phyloP scores from a whole-genome alignment of 1,140 invertebrate genomes.

The Ridgeia piscesae region DNA sequence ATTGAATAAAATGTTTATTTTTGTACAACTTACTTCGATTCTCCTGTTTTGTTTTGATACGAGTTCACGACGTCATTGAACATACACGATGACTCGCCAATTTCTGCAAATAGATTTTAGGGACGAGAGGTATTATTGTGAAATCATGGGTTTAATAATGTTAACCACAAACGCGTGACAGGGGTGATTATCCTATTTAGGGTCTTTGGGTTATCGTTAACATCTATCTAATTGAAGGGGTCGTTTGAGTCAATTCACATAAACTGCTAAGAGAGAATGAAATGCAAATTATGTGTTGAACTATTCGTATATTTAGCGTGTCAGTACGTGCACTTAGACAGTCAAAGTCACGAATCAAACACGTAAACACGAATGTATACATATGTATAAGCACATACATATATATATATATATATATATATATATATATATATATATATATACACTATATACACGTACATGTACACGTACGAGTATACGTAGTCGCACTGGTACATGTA shows the following conservation, averaged over 20 bases:
- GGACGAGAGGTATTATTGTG: not conserved
- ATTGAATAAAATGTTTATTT: not conserved
- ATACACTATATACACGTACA: not conserved
- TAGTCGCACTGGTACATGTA: no score
- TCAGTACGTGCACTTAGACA: not conserved
- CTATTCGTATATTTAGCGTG: not conserved
- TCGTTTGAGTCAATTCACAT: not conserved
- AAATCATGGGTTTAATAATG: not conserved
- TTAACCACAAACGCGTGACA: no score
- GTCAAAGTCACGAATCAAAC: no score
- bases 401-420: not conserved
- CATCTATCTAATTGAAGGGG: not conserved
- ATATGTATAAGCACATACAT: not conserved
- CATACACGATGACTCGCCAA: not conserved
- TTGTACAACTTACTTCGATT: not conserved
- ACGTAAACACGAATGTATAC: not conserved
- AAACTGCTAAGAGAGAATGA: not conserved
- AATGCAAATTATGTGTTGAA: not conserved
- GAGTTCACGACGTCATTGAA: not conserved
- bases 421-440: not conserved
- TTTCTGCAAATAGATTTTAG: not conserved
- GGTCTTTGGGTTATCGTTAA: not conserved
- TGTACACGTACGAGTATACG: no score
- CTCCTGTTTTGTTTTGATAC: not conserved
- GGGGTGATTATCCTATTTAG: no score